These are phyloP conservation scores for Orius laevigatus DNA, from an alignment of 1,140 invertebrate species.

Conservation along the genomic window DNA sequence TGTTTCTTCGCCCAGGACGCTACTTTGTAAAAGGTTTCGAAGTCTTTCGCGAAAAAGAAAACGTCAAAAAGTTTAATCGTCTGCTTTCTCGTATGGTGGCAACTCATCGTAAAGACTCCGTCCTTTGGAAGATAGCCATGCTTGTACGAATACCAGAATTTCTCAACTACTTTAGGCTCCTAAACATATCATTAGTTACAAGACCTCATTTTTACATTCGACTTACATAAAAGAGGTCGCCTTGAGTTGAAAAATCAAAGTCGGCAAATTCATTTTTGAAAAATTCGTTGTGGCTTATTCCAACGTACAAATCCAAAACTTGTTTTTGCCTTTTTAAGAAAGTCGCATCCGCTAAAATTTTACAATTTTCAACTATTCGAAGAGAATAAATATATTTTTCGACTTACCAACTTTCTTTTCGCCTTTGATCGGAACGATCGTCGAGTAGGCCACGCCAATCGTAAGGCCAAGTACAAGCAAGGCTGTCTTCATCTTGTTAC, in stretches of 20 bases:
- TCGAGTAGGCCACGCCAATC: not conserved
- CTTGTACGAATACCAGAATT: slow-evolving; percentile 37
- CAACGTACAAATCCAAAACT: slow-evolving; percentile 7
- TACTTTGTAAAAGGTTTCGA: slow-evolving; percentile 25
- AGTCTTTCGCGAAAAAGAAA: slow-evolving; percentile 45
- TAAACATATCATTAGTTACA: slow-evolving; percentile 20
- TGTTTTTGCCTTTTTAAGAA: slow-evolving; percentile 12
- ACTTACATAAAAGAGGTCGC: slow-evolving; percentile 10
- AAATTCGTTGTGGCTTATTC: slow-evolving; percentile 7
- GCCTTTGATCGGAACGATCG: slow-evolving; percentile 6
- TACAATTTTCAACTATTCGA: not conserved
- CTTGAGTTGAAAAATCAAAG: slow-evolving; percentile 8
- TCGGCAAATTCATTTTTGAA: slow-evolving; percentile 9
- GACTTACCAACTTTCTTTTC: slow-evolving; percentile 7
- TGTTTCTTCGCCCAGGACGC: slow-evolving; percentile 42
- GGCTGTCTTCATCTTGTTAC: slow-evolving; percentile 5
- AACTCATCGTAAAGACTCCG: slow-evolving; percentile 41
- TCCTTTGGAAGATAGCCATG: slow-evolving; percentile 37
- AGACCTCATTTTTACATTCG: not conserved
- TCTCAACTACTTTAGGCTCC: slow-evolving; percentile 37
- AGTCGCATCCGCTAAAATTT: slow-evolving; percentile 2
- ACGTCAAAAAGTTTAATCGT: slow-evolving; percentile 44
- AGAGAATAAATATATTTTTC: not conserved
- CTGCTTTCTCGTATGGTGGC: slow-evolving; percentile 42
- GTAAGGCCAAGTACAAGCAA: slow-evolving; percentile 1